Evolutionary conservation across 2,113 vertebrate species (phyloP).

Genomic region (Tenrec ecaudatus): DNA sequence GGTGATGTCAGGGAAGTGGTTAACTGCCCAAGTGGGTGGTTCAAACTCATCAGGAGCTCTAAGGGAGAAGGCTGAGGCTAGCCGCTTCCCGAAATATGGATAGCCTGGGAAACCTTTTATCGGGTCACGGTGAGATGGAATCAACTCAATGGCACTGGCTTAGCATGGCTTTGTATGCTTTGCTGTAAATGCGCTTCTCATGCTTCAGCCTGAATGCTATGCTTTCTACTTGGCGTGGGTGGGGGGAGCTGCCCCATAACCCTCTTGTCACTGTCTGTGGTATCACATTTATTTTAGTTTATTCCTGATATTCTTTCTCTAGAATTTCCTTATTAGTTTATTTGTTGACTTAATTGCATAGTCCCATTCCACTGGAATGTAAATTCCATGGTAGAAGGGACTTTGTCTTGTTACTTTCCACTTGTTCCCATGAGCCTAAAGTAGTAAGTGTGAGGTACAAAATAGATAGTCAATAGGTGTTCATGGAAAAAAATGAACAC

Average conservation of each 20-base stretch:
- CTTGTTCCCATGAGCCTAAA: background rate
- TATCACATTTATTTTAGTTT: background rate
- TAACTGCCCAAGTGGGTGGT: too few species aligned
- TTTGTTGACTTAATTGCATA: background rate
- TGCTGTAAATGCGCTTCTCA: background rate
- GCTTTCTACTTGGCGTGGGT: background rate
- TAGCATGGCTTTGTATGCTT: too few species aligned
- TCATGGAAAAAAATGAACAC: constrained; percentile 31
- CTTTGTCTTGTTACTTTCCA: background rate
- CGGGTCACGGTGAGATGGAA: too few species aligned
- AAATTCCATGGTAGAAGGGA: background rate
- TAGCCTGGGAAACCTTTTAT: too few species aligned
- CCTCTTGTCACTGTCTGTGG: background rate
- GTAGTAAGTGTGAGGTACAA: background rate
- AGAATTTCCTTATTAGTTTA: constrained; percentile 22
- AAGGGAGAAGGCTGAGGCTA: too few species aligned
- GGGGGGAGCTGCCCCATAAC: background rate
- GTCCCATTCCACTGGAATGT: background rate
- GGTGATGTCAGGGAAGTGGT: too few species aligned
- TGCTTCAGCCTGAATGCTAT: background rate
- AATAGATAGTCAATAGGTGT: background rate
- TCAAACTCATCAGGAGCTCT: too few species aligned
- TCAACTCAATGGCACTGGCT: too few species aligned
- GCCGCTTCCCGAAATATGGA: too few species aligned
- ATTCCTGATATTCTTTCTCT: background rate